Base-by-base conservation (phyloP, 1,140 invertebrate species). In the Apis laboriosa region DNA sequence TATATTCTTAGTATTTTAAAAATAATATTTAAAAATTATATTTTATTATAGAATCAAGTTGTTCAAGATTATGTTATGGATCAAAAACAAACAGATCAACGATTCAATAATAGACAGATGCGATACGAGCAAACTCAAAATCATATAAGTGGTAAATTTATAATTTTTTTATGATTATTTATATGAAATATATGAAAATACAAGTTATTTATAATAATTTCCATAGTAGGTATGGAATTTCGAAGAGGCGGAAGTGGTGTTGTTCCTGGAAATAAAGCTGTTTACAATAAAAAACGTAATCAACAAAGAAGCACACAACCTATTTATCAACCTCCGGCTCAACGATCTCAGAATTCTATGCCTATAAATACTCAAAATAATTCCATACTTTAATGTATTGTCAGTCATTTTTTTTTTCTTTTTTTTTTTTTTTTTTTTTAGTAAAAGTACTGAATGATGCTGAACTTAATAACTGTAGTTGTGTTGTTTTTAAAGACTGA, bases 281-380 rank as follows among this genome's bases (percentile, higher is more conserved):
- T 87, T 76, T 92, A 92, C 63, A 92, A 89, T 67, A 91, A 90
- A 64, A 91, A 90, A 84, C 86, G 91, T 15, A 89, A 77, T 60
- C 91, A 92, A 56, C 92, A 94, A 64, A 91, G 93, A 53, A 93
- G 87, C 80, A 84, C 93, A 5, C 93, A 94, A 80, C 92, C 92
- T 1, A 94, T 94, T 77, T 94, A 94, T 78, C 93, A 94, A 77
- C 93, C 93, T 66, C 93, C 93, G 9, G 93, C 93, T 64, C 93
- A 94, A 84, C 91, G 93, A 84, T 64, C 67, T 71, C 82, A 89
- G 53, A 80, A 80, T 71, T 82, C 84, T 77, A 82, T 83, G 84
- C 80, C 80, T 79, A 84, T 79, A 66, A 88, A 86, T 88, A 78
- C 84, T 81, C 87, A 77, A 86, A 64, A 84, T 77, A 87, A 87